phyloP scores from a whole-genome alignment of 2,113 vertebrate genomes.

The Cavia porcellus region DNA sequence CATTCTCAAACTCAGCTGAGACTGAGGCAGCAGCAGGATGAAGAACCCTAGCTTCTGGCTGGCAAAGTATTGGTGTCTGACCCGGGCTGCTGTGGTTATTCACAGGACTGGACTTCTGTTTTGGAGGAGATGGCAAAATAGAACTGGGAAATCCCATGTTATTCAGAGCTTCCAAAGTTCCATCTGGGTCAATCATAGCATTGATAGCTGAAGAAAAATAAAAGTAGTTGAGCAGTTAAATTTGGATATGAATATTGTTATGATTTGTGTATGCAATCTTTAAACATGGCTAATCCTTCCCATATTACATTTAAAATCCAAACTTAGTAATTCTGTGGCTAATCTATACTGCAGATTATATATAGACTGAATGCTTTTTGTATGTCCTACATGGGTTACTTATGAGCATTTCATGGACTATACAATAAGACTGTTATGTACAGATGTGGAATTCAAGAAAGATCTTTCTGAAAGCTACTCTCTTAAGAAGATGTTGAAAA shows the following conservation, averaged over 20 bases:
- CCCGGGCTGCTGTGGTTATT: constrained; percentile 82
- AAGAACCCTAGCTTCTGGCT: constrained; percentile 83
- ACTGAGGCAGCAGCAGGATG: constrained; percentile 81
- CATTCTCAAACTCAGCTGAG: constrained; percentile 85
- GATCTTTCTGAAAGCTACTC: not conserved
- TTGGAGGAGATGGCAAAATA: constrained; percentile 88
- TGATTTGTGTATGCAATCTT: constrained; percentile 9
- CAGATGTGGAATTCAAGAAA: constrained; percentile 28
- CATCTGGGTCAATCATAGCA: constrained; percentile 98
- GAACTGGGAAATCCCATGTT: constrained; percentile 92
- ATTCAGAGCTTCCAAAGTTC: constrained; percentile 95
- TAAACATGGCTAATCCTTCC: constrained; percentile 12
- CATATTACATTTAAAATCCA: not conserved
- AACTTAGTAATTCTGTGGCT: not conserved
- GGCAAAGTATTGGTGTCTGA: constrained; percentile 84
- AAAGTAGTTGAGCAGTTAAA: not conserved
- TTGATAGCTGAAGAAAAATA: constrained; percentile 92
- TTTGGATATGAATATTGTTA: not conserved
- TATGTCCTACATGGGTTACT: not conserved
- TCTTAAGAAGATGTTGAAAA: not conserved
- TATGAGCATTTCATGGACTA: not conserved
- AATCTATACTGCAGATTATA: not conserved
- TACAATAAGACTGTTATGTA: not conserved
- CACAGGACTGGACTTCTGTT: constrained; percentile 87
- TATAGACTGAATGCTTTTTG: not conserved